Percentiles rank a stretch among this genome's conserved stretches.
phyloP scores from a whole-genome alignment of 1,140 invertebrate genomes.

The Monochamus saltuarius region DNA sequence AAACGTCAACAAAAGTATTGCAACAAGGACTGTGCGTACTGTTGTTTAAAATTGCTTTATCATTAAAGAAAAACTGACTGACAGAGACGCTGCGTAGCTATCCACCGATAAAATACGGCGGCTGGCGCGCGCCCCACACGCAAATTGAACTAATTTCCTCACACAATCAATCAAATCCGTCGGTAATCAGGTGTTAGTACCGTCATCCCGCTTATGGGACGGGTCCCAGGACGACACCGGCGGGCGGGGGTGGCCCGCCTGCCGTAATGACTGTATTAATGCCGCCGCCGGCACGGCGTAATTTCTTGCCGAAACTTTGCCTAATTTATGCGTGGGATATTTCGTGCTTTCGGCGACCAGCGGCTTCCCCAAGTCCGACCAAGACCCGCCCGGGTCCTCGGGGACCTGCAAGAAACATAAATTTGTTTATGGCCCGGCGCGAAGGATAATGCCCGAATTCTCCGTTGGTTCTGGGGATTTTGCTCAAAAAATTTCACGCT shows the following conservation, averaged over 20 bases:
- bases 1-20: too few relatives aligned
- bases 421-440: too few relatives aligned
- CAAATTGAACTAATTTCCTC: slow-evolving; percentile 31
- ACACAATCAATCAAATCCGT: slow-evolving; percentile 33
- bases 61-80: too few relatives aligned
- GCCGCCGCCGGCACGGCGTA: slow-evolving; percentile 34
- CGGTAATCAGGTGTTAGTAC: slow-evolving; percentile 31
- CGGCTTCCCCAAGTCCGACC: slow-evolving; percentile 14
- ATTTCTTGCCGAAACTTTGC: slow-evolving; percentile 44
- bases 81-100: too few relatives aligned
- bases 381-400: too few relatives aligned
- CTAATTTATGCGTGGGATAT: slow-evolving; percentile 44
- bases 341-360: slow-evolving; percentile 29
- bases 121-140: not conserved
- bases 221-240: not conserved
- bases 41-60: too few relatives aligned
- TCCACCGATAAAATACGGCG: too few relatives aligned
- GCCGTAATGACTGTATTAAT: slow-evolving; percentile 41
- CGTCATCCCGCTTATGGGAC: slow-evolving; percentile 21
- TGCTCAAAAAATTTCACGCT: too few relatives aligned
- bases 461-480: too few relatives aligned
- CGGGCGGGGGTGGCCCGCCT: not conserved
- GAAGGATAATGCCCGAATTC: too few relatives aligned
- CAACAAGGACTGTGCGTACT: too few relatives aligned
- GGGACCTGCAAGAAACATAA: too few relatives aligned